Conservation (phyloP, 2,888 invertebrate species). For the Drosophila barbarae region DNA sequence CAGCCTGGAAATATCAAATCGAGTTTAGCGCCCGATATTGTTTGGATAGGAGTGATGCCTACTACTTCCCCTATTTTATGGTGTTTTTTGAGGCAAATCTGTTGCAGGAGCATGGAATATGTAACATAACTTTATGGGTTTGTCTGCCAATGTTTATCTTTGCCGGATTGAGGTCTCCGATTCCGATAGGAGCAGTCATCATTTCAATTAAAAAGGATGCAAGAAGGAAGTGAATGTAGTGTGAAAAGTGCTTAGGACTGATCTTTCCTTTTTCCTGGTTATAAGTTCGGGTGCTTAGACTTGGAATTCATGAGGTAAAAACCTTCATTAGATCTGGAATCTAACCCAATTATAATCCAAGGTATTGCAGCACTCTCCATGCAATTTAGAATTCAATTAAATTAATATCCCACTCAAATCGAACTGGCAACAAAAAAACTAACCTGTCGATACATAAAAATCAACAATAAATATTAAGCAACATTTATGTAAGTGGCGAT, state of each 20-base stretch:
- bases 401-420: conserved; percentile 48
- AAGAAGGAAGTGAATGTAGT: conserved; percentile 16
- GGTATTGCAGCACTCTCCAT: conserved; percentile 1
- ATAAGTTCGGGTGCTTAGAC: not conserved
- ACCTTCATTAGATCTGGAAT: not conserved
- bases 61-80: conserved; percentile 36
- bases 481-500: conserved; percentile 64
- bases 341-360: conserved; percentile 1
- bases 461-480: conserved; percentile 58
- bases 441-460: conserved; percentile 31
- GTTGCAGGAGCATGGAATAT: conserved; percentile 30
- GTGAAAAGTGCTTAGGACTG: not conserved
- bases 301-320: not conserved
- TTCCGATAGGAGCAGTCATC: conserved; percentile 5
- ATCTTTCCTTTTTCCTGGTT: not conserved
- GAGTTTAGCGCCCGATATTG: conserved; percentile 21
- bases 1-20: conserved; percentile 19
- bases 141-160: conserved; percentile 16
- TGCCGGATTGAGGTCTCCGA: conserved; percentile 11
- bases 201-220: conserved; percentile 14
- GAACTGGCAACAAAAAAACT: conserved; percentile 10
- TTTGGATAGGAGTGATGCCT: conserved; percentile 35
- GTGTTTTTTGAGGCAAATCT: conserved; percentile 28
- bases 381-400: conserved; percentile 27
- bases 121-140: conserved; percentile 42